phyloP scores from a whole-genome alignment of 2,113 vertebrate genomes.

The Saiga tatarica region DNA sequence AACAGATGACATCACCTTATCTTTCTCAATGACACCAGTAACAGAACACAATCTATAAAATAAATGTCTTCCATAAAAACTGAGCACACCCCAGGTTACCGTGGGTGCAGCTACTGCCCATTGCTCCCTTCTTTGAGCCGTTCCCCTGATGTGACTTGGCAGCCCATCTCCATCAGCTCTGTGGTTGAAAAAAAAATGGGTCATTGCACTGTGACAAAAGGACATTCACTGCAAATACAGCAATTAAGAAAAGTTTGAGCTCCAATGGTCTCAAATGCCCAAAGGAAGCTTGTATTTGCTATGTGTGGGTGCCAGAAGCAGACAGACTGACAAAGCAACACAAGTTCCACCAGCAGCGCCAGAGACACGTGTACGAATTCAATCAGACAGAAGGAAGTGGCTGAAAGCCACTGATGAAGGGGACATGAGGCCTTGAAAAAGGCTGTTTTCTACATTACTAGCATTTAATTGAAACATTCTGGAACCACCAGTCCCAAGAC shows the following conservation, averaged over 20 bases:
- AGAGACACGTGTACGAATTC: neutral
- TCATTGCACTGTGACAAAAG: slow-evolving; percentile 10
- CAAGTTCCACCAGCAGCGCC: neutral
- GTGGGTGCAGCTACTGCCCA: neutral
- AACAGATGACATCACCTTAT: slow-evolving; percentile 27
- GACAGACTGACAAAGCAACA: neutral
- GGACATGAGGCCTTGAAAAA: neutral
- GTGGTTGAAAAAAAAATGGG: slow-evolving; percentile 59
- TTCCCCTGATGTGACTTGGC: slow-evolving; percentile 45
- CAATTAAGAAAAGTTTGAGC: slow-evolving; percentile 2
- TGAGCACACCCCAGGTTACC: neutral
- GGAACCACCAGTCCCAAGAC: neutral
- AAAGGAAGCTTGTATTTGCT: neutral
- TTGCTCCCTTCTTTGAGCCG: slow-evolving; percentile 23
- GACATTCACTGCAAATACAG: slow-evolving; percentile 10
- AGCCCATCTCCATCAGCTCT: slow-evolving; percentile 18
- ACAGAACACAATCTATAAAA: neutral
- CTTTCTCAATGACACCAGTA: neutral
- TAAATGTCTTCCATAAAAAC: neutral
- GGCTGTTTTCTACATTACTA: slow-evolving; percentile 43
- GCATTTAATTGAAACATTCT: slow-evolving; percentile 43
- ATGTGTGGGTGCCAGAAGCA: neutral
- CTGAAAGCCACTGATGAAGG: neutral
- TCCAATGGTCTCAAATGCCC: slow-evolving; percentile 44
- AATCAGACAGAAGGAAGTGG: slow-evolving; percentile 40